Base-by-base conservation (phyloP, 30 jellyfish, hydroid and myxozoan genomes). In the Aurelia aurita complex sp. Pacific region DNA sequence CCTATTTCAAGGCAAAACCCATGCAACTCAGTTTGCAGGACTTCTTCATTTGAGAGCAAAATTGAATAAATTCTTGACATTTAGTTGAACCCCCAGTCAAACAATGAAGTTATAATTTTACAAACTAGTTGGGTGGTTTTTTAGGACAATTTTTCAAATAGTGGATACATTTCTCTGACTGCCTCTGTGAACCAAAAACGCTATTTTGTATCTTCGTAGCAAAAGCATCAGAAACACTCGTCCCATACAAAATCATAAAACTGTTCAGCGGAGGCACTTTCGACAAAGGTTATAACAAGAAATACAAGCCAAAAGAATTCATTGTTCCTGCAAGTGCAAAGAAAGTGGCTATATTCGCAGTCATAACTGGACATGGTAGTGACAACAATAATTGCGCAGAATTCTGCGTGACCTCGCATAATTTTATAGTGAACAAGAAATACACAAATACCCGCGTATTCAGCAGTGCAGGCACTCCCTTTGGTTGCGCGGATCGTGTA, bases 281-380 rank as follows among this genome's bases (percentile, higher is more conserved):
- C 72, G 97, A 94, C 64, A 89, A 80, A 32, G 71, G 74, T 43
- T 94, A 94, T 83, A 94, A 90, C 97, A 89, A 80, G 72, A 85
- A 71, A 36, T 77, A 80, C 83, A 87, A 91, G 33, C 83, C 92
- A 1, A 82, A 64, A 52, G 88, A 85, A 61, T 84, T 94, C 72
- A 76, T 81, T 40, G 89, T 94, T 2, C 97, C 99, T 10, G 75
- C 79, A 33, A 72, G 67, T 46, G 96, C 97, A 13, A 82, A 60
- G 72, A 89, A 89, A 89, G 97, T 89, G 2, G 69, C 80, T 35
- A 59, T 94, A 0, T 79, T 61, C 33, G 97, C 99, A 38, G 96
- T 86, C 13, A 94, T 94, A 62, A 89, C 99, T 1, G 99, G 99
- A 11, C 99, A 94, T 71, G 99, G 99, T 38, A 94, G 99, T 74